These are phyloP conservation scores for Hypomecis atomaria DNA, from an alignment of 2,888 invertebrate species.

Conservation along the genomic window DNA sequence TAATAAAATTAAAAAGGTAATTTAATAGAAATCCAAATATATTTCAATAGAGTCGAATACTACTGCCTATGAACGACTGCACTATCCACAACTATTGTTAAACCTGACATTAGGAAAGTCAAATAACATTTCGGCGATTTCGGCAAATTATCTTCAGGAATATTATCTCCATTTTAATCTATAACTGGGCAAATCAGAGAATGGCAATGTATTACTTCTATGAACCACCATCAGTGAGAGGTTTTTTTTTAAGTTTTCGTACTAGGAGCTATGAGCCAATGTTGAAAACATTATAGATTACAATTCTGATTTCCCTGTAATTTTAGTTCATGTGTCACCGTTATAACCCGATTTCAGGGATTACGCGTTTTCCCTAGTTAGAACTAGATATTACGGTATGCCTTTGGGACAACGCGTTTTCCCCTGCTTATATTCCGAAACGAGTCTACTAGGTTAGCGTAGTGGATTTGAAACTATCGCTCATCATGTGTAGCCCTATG, in stretches of 20 bases:
- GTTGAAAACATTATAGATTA: too few relatives aligned
- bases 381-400: too few relatives aligned
- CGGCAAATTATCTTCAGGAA: background rate
- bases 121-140: slow-evolving; percentile 5
- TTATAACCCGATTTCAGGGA: too few relatives aligned
- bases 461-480: too few relatives aligned
- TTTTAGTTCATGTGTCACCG: too few relatives aligned
- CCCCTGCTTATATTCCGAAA: too few relatives aligned
- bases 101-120: background rate
- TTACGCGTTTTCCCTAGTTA: too few relatives aligned
- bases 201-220: slow-evolving; percentile 45
- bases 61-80: background rate
- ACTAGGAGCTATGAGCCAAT: background rate
- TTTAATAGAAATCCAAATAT: slow-evolving; percentile 44
- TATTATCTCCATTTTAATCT: background rate
- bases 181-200: background rate
- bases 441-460: too few relatives aligned
- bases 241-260: slow-evolving; percentile 14
- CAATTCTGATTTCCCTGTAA: too few relatives aligned
- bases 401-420: too few relatives aligned
- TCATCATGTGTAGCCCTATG: too few relatives aligned
- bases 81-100: background rate
- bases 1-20: slow-evolving; percentile 60
- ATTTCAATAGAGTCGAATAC: slow-evolving; percentile 14
- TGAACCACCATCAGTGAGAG: slow-evolving; percentile 52